Base-by-base conservation (phyloP, 2,888 invertebrate species). In the Dasypolia templi region DNA sequence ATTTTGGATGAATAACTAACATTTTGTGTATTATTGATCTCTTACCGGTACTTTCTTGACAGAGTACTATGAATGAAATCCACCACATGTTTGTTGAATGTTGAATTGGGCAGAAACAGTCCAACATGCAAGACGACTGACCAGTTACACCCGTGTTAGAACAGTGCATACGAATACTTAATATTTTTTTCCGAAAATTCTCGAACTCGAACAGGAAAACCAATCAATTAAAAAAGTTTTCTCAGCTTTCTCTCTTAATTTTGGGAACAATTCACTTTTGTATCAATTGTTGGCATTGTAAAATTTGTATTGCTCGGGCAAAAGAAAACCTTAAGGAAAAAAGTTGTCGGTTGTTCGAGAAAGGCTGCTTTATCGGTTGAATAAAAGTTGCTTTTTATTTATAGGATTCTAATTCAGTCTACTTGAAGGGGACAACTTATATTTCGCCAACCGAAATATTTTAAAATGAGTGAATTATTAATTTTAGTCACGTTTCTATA, bases 251-350 rank as follows among this genome's bases (percentile, higher is more conserved):
- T 19, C 29, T 14, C n/a, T 55, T 29, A n/a, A 46, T 61, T 35
- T 7, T n/a, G n/a, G n/a, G 29, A 1, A 55, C 29, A 76, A 29
- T 55, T 56, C 12, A 26, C 17, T 46, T 64, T 65, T 77, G 29
- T 55, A 35, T 26, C 22, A 6, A 35, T 35, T 44, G 4, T 46
- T 72, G 11, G 17, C 3, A 53, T 70, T 42, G 42, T 29, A 35
- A 26, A n/a, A 3, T 35, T 29, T 26, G 22, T 46, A 72, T 19
- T 32, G 42, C 17, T n/a, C 29, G 17, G 14, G 11, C 22, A 42
- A 42, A 46, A 26, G 12, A 32, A 58, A 49, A 58, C 26, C 3
- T 17, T 0, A 3, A 9, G 44, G 3, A 9, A 63, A 68, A 35
- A 17, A 26, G 32, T 3, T 26, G n/a, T n/a, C n/a, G n/a, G n/a